These are phyloP conservation scores for Salminus brasiliensis DNA, from an alignment of 2,113 vertebrate species.

Conservation along the genomic window DNA sequence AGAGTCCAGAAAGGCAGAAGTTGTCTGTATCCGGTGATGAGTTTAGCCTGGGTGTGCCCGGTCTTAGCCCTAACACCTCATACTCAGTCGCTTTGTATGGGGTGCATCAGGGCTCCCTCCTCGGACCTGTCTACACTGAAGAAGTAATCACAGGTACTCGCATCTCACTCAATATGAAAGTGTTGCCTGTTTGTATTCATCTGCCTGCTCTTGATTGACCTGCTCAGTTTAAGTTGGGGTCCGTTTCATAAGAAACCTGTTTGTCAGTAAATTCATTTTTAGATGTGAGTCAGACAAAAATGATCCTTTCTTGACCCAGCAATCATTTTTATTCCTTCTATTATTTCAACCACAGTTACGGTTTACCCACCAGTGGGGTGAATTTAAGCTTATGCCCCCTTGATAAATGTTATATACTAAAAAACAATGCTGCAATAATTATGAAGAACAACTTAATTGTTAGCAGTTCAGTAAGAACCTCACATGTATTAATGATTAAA, in stretches of 20 bases:
- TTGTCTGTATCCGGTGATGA: constrained; percentile 81
- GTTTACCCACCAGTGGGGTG: no score
- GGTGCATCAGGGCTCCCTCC: constrained; percentile 78
- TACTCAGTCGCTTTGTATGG: constrained; percentile 85
- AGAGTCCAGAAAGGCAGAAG: constrained; percentile 65
- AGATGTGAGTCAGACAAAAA: background rate
- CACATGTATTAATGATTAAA: no score
- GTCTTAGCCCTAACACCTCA: constrained; percentile 81
- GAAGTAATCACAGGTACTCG: constrained; percentile 82
- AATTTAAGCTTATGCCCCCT: no score
- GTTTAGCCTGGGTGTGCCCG: constrained; percentile 75
- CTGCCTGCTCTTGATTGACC: background rate
- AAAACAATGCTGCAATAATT: no score
- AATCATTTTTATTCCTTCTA: no score
- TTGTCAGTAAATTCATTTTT: no score
- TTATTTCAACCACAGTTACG: no score
- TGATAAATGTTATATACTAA: no score
- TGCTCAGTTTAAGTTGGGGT: background rate
- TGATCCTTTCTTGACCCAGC: no score
- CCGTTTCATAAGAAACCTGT: no score
- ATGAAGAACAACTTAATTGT: no score
- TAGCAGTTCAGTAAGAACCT: no score
- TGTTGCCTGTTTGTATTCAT: constrained; percentile 13
- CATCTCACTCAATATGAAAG: constrained; percentile 38
- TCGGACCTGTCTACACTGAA: constrained; percentile 77